Conservation (phyloP, 2,797 vertebrate species). For the Phalloptychus januarius region DNA sequence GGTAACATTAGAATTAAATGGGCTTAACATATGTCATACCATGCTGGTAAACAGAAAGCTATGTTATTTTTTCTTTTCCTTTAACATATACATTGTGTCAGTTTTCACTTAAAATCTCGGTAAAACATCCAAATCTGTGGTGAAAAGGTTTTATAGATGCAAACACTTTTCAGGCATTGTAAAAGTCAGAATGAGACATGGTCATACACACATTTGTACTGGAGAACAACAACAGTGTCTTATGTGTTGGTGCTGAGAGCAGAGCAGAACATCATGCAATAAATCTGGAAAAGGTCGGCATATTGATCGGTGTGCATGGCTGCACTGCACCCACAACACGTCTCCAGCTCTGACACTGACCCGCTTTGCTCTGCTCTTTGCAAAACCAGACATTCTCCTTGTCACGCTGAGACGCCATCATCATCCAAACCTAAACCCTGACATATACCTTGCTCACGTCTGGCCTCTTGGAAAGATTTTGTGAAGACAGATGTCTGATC, state of each 20-base stretch:
- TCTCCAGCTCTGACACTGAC: conserved; percentile 37
- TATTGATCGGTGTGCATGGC: conserved; percentile 60
- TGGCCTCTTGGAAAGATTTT: conserved; percentile 41
- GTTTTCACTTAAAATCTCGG: not conserved
- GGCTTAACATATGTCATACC: not conserved
- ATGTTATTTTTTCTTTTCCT: not conserved
- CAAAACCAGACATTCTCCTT: conserved; percentile 10
- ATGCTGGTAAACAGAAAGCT: not conserved
- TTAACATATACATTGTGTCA: not conserved
- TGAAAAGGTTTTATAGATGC: not conserved
- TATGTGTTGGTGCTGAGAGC: conserved; percentile 33
- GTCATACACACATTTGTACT: conserved; percentile 7
- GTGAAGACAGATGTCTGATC: conserved; percentile 30
- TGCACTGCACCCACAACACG: conserved; percentile 41
- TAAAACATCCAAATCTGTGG: not conserved
- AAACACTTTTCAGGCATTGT: not conserved
- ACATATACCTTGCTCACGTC: conserved; percentile 41
- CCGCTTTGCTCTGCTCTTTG: conserved; percentile 50
- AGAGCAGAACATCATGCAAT: conserved; percentile 53
- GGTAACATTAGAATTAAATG: not conserved
- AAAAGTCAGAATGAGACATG: conserved; percentile 19
- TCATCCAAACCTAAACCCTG: conserved; percentile 37
- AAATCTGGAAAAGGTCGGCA: conserved; percentile 52
- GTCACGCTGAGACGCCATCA: conserved; percentile 14
- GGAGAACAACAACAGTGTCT: conserved; percentile 43